These are phyloP conservation scores for Myrmecobius fasciatus DNA, from an alignment of 2,113 vertebrate genomes.

Conservation along the genomic window DNA sequence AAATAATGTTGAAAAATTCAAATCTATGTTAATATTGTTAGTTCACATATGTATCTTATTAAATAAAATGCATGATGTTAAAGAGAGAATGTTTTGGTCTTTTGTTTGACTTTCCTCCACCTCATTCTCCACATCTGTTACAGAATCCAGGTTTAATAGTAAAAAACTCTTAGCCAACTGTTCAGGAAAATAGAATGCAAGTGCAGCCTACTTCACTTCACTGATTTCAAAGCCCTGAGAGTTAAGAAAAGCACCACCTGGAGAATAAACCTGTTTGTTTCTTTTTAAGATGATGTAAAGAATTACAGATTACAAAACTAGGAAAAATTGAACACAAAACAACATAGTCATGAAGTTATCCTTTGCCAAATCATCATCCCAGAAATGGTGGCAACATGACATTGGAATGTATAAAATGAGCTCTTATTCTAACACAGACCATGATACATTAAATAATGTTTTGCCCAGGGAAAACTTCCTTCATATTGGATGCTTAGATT, in stretches of 20 bases:
- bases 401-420: not conserved
- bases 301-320: not conserved
- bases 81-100: not conserved
- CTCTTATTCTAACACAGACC: not conserved
- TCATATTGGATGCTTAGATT: constrained; percentile 40
- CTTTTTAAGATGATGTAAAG: not conserved
- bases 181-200: constrained; percentile 51
- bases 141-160: constrained; percentile 39
- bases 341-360: not conserved
- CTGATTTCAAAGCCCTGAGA: constrained; percentile 41
- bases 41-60: not conserved
- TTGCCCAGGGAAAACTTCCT: constrained; percentile 2
- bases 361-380: not conserved
- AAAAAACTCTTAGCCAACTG: not conserved
- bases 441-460: constrained; percentile 16
- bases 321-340: not conserved
- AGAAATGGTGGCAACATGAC: not conserved
- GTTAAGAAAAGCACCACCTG: not conserved
- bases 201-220: not conserved
- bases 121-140: constrained; percentile 5
- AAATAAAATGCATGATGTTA: not conserved
- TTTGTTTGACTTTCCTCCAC: not conserved
- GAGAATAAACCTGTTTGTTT: not conserved
- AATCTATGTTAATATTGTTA: not conserved
- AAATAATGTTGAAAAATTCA: constrained; percentile 9